Percentiles rank a stretch among this genome's conserved stretches.
Conservation (phyloP, 1,140 invertebrate genomes). For the Ruditapes philippinarum region DNA sequence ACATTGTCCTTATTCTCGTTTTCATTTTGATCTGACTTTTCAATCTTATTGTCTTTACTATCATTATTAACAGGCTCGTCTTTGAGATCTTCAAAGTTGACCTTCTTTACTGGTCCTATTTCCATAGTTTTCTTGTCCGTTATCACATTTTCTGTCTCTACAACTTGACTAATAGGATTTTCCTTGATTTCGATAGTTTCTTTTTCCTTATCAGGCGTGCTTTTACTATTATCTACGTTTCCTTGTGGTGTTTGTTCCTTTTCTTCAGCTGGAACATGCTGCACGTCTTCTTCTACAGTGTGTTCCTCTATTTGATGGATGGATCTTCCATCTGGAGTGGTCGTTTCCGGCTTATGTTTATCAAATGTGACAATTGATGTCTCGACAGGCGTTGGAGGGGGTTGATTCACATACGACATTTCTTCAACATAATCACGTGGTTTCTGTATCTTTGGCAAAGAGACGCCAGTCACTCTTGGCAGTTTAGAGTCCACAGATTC, state of each 20-base stretch:
- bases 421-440: conserved; percentile 55
- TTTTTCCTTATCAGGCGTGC: neutral
- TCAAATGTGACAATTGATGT: conserved; percentile 24
- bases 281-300: neutral
- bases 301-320: conserved; percentile 49
- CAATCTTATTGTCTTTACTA: neutral
- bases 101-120: conserved; percentile 44
- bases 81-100: conserved; percentile 44
- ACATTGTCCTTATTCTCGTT: conserved; percentile 37
- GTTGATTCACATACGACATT: conserved; percentile 55
- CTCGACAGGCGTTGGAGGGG: conserved; percentile 55
- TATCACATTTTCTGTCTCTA: conserved; percentile 30
- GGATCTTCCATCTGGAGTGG: neutral
- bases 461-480: conserved; percentile 54
- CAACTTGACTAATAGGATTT: conserved; percentile 22
- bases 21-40: neutral
- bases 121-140: conserved; percentile 51
- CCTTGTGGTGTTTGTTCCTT: neutral
- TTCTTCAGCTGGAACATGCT: neutral
- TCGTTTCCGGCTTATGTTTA: neutral
- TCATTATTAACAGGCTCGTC: neutral
- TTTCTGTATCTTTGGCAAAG: conserved; percentile 57
- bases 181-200: neutral
- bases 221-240: neutral
- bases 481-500: conserved; percentile 58